phyloP scores from a whole-genome alignment of 2,797 vertebrate genomes.

The Anomalospiza imberbis region DNA sequence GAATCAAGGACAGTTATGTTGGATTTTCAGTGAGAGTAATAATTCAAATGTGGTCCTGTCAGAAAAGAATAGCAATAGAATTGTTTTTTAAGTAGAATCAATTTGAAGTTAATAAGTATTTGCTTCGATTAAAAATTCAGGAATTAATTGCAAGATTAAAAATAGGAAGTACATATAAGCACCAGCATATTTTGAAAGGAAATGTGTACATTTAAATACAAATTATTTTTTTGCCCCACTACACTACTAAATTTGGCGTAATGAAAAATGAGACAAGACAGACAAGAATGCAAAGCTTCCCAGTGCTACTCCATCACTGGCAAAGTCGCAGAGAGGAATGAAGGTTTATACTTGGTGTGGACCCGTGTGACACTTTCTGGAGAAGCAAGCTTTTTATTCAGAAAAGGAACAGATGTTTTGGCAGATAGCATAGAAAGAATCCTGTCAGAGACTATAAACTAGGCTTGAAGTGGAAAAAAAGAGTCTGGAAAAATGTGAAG shows the following conservation, averaged over 20 bases:
- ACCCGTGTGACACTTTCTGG: constrained; percentile 55
- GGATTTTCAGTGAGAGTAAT: background rate
- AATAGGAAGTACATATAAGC: background rate
- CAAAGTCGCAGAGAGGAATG: constrained; percentile 22
- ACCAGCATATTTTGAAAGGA: background rate
- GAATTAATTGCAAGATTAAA: background rate
- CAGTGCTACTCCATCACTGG: constrained; percentile 1
- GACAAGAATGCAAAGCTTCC: constrained; percentile 32
- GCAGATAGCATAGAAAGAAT: constrained; percentile 71
- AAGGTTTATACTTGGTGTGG: constrained; percentile 54
- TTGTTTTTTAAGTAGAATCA: background rate
- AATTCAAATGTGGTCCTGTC: background rate
- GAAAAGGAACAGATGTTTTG: constrained; percentile 73
- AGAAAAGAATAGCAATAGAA: background rate
- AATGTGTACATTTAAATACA: background rate
- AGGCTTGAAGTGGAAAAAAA: constrained; percentile 46
- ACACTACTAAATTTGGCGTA: background rate
- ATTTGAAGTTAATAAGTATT: background rate
- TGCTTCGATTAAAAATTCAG: background rate
- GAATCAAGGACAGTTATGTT: background rate
- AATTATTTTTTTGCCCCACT: background rate
- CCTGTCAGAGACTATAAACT: constrained; percentile 72
- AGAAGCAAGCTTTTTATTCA: constrained; percentile 69
- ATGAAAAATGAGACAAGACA: constrained; percentile 28
- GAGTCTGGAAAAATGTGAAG: constrained; percentile 50